Percentiles rank a stretch among this genome's conserved stretches.
Evolutionary conservation across 2,888 invertebrate species (phyloP).

Genomic region (Callyntrura sp.): DNA sequence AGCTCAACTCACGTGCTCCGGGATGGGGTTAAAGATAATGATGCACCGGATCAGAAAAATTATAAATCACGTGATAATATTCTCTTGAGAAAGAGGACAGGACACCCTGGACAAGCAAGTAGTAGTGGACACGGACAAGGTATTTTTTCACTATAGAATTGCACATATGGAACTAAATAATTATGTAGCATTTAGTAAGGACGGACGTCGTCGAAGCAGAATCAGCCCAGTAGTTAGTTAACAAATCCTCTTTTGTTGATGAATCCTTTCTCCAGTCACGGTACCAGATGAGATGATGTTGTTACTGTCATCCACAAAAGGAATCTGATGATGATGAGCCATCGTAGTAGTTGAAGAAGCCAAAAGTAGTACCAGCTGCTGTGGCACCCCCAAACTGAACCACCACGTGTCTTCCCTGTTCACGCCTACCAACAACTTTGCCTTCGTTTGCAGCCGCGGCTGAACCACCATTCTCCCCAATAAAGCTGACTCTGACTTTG

Average conservation of each 20-base stretch:
- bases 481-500: constrained; percentile 1
- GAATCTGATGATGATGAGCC: background rate
- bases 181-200: constrained; percentile 14
- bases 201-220: constrained; percentile 38
- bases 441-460: constrained; percentile 28
- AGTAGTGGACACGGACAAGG: constrained; percentile 1
- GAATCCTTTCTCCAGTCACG: background rate
- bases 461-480: constrained; percentile 25
- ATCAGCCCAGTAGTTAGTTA: constrained; percentile 13
- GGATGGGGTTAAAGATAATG: background rate
- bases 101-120: constrained; percentile 34
- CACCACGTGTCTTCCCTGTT: constrained; percentile 67
- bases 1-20: constrained; percentile 12
- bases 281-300: background rate
- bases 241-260: background rate
- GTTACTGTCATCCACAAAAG: background rate
- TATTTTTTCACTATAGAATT: constrained; percentile 38
- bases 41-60: background rate
- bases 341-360: background rate
- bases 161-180: constrained; percentile 13
- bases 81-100: constrained; percentile 18
- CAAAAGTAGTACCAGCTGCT: background rate
- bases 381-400: constrained; percentile 25
- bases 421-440: constrained; percentile 69
- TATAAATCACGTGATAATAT: background rate